phyloP scores from a whole-genome alignment of 2,888 invertebrate species.

The Tholera decimalis region DNA sequence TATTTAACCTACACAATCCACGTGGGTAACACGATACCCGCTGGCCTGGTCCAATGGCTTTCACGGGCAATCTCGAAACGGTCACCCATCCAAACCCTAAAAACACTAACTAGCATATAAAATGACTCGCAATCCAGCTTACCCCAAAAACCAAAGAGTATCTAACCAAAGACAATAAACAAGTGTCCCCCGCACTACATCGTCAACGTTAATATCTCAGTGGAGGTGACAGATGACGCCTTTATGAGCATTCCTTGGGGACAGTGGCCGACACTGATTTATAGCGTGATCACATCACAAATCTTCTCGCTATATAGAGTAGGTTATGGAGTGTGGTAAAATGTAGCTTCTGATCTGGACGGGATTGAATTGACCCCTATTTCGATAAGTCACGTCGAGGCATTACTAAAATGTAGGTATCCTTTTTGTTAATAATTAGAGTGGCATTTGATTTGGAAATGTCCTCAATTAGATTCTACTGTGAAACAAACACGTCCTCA shows the following conservation, averaged over 20 bases:
- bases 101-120: background rate
- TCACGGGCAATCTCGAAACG: no score
- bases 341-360: constrained; percentile 39
- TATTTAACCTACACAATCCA: no score
- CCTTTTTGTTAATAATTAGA: background rate
- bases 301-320: constrained; percentile 57
- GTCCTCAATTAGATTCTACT: background rate
- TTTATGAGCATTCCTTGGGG: constrained; percentile 70
- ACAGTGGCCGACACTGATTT: constrained; percentile 65
- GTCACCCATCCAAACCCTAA: no score
- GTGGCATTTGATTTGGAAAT: background rate
- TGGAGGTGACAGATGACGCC: constrained; percentile 64
- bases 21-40: no score
- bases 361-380: constrained; percentile 20
- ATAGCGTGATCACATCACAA: constrained; percentile 67
- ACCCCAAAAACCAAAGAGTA: constrained; percentile 8
- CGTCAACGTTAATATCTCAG: constrained; percentile 63
- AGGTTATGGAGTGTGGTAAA: constrained; percentile 55
- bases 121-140: constrained; percentile 21
- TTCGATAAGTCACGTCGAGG: constrained; percentile 13
- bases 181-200: constrained; percentile 42
- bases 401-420: background rate
- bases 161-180: constrained; percentile 41
- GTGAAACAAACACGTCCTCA: background rate
- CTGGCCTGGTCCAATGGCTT: no score